Evolutionary conservation across 2,888 invertebrate genomes (phyloP).

Genomic region (Penaeus monodon): DNA sequence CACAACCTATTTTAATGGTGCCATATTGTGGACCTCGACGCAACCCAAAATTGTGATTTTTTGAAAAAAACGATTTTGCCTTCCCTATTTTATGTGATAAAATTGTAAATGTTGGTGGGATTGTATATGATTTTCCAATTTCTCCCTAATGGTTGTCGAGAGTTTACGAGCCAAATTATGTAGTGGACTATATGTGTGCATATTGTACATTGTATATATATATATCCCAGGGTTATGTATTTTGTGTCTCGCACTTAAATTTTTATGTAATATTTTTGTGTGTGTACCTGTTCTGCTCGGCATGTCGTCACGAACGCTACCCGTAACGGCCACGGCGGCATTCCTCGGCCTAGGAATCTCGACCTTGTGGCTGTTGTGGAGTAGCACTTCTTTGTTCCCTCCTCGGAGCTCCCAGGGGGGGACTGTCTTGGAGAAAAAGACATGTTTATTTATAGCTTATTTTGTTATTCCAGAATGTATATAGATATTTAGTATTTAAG

Average conservation of each 20-base stretch:
- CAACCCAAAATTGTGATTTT: no score
- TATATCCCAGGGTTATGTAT: not conserved
- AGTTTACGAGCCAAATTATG: not conserved
- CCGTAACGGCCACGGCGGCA: not conserved
- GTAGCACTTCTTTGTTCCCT: not conserved
- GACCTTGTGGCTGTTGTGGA: not conserved
- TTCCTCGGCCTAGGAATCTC: not conserved
- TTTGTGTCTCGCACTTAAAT: not conserved
- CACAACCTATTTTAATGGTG: slow-evolving; percentile 12
- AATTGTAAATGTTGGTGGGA: no score
- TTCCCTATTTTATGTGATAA: no score
- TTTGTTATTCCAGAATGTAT: slow-evolving; percentile 9
- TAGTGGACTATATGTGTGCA: not conserved
- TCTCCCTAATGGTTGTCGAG: no score
- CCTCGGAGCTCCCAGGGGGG: not conserved
- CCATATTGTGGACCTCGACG: slow-evolving; percentile 25
- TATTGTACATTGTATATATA: slow-evolving; percentile 10
- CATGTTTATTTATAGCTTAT: slow-evolving; percentile 8
- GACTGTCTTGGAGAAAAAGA: slow-evolving; percentile 4
- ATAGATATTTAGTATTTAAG: not conserved
- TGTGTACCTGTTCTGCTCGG: slow-evolving; percentile 5
- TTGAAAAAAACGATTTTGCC: no score
- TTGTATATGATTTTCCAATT: no score
- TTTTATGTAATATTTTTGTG: not conserved
- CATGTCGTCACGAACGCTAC: not conserved